Base-by-base conservation (phyloP, 2,113 vertebrate genomes). In the Callorhinus ursinus region DNA sequence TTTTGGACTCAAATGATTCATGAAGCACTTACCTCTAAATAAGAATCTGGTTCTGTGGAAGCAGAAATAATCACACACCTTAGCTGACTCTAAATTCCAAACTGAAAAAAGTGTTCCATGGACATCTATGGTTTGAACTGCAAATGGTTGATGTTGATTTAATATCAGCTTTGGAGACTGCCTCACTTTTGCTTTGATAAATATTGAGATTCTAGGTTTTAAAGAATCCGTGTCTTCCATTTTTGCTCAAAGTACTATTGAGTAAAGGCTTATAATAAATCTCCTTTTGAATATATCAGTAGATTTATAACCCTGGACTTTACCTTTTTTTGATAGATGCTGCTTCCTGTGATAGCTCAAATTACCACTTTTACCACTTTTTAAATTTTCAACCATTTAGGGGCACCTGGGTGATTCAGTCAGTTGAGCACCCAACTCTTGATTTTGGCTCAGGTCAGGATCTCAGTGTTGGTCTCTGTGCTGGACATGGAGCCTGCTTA, bases 111-210 rank as follows among this genome's bases (percentile, higher is more conserved):
- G 1, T 67, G 18, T 39, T 42, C 24, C 10, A 65, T 57, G n/a
- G 6, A 49, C n/a, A 74, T 28, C n/a, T 72, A 33, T 46, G 15
- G 2, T 81, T 93, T 61, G 14, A 83, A 80, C 4, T 79, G 92
- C 10, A 96, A 71, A 51, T 22, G 21, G 22, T 76, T 93, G 18
- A 12, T 93, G 7, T 2, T 82, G 49, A 69, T 85, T 95, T 72
- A 67, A 76, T 72, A 82, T 49, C 11, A 72, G 13, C 3, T 77
- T 61, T 91, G 22, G 46, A 80, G 0, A 76, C 65, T 51, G 61
- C 91, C n/a, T 81, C 9, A 26, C 13, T 87, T 93, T 91, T 97
- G 33, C 21, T 95, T 93, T 93, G 51, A 84, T 81, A 86, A 85
- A 77, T 89, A 65, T 61, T 88, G 82, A 81, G 21, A 72, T 55